Base-by-base conservation (phyloP, 2,797 vertebrate genomes). In the Eulemur rubriventer region DNA sequence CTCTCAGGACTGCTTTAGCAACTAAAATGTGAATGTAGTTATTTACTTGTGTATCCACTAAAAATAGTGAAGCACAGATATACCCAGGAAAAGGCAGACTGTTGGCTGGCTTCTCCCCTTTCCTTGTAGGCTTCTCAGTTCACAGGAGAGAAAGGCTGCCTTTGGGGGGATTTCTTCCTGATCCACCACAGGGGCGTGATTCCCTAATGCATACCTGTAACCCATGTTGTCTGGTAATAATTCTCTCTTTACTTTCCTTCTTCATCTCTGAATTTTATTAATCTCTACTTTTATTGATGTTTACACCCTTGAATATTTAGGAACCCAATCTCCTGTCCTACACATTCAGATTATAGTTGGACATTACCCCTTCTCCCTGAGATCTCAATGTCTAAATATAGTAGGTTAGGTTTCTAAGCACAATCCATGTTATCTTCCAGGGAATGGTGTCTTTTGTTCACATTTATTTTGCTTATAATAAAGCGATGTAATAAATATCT, bases 231-330 rank as follows among this genome's bases (percentile, higher is more conserved):
- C 41, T 70, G 41, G 13, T 18, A 89, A 57, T 41, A 28, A 83
- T 46, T 55, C 38, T 50, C 33, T 63, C 35, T 28, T 43, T 50
- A 10, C 28, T 7, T 84, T 84, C 35, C 46, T 65, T 61, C 50
- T 63, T 75, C 9, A 59, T 33, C 46, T 81, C 24, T 33, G 46
- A 81, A 48, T 70, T 75, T 18, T 38, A 89, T 81, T 50, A 26
- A 59, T 65, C 12, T 92, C 14, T 84, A n/a, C 8, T 57, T 89
- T 93, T 92, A 61, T n/a, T 80, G 26, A 41, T 72, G 52, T 28
- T 75, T 81, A 57, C 4, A 43, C 3, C 4, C 2, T 63, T 69
- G 7, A 65, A 41, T 10, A 55, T 46, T 26, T 52, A 43, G 70
- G 7, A 73, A 75, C 30, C 73, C 24, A 63, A 35, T 75, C 13